Conservation (phyloP, 1,140 invertebrate genomes). For the Drosophila watanabei region DNA sequence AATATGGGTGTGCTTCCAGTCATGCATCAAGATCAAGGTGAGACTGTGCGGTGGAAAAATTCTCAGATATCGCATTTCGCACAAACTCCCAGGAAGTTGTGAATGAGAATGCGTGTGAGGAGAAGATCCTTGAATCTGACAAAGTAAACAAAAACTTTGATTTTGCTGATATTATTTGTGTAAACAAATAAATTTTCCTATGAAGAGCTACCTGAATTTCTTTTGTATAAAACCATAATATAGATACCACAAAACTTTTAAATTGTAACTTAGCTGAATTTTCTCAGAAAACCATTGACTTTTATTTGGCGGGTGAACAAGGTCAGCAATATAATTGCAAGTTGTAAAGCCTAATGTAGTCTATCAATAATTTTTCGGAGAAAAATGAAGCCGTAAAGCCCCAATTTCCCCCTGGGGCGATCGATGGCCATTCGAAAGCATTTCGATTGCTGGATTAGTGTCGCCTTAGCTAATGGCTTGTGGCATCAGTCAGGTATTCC, state of each 20-base stretch:
- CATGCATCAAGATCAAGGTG: constrained; percentile 57
- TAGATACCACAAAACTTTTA: not conserved
- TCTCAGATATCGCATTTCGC: constrained; percentile 6
- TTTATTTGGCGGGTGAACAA: constrained; percentile 7
- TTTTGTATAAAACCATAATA: not conserved
- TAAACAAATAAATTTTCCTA: not conserved
- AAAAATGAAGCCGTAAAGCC: not conserved
- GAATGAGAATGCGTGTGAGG: not conserved
- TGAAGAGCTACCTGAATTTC: not conserved
- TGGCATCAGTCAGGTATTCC: constrained; percentile 17
- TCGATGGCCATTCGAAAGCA: constrained; percentile 41
- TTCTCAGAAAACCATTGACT: constrained; percentile 8
- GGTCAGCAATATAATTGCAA: constrained; percentile 7
- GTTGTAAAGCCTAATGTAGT: constrained; percentile 7
- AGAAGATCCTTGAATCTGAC: not conserved
- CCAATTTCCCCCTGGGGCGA: constrained; percentile 14
- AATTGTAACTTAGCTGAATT: not conserved
- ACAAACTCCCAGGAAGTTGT: constrained; percentile 7
- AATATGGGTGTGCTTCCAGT: constrained; percentile 52
- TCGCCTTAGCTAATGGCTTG: constrained; percentile 79
- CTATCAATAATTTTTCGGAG: constrained; percentile 18
- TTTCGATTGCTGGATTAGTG: constrained; percentile 71
- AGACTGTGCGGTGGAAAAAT: constrained; percentile 2
- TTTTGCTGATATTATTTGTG: not conserved
- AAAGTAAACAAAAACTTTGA: not conserved